A percentile compares a stretch with the other conserved stretches of the same genome.
phyloP scores from a whole-genome alignment of 2,113 vertebrate species.

The Pachyramphus minor region DNA sequence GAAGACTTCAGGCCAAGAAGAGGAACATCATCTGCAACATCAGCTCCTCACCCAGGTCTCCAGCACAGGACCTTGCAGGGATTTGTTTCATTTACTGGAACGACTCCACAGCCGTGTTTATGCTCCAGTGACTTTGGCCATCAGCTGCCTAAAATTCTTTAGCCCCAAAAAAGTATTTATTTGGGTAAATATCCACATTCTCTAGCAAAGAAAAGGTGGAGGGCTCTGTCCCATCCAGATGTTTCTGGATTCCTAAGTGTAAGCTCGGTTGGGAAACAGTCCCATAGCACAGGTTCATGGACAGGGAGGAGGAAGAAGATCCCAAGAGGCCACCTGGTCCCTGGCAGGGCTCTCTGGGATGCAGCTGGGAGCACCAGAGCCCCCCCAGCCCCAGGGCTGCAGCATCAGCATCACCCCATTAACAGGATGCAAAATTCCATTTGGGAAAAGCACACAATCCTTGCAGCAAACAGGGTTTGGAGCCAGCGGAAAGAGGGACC shows the following conservation, averaged over 20 bases:
- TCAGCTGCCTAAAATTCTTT: neutral
- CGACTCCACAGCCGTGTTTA: accelerated
- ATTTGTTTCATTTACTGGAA: neutral
- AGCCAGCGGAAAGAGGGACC: neutral
- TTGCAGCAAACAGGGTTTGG: accelerated
- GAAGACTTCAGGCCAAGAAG: neutral
- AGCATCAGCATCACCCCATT: neutral
- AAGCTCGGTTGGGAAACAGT: neutral
- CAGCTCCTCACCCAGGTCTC: neutral
- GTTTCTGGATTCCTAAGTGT: neutral
- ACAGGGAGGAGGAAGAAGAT: neutral
- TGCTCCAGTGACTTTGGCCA: neutral
- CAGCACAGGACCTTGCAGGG: neutral
- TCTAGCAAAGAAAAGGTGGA: neutral
- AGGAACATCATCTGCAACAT: neutral
- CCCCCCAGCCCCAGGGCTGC: neutral
- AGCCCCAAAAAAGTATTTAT: neutral
- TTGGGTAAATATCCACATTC: neutral
- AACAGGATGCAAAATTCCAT: accelerated
- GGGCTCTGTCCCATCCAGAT: neutral
- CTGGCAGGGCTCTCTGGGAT: neutral
- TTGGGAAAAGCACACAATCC: neutral
- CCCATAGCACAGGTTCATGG: neutral
- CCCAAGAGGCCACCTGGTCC: neutral
- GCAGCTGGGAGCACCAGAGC: neutral